A percentile compares a stretch with the other conserved stretches of the same genome.
Conservation (phyloP, 2,888 invertebrate species). For the Pycnomerus fuliginosus region DNA sequence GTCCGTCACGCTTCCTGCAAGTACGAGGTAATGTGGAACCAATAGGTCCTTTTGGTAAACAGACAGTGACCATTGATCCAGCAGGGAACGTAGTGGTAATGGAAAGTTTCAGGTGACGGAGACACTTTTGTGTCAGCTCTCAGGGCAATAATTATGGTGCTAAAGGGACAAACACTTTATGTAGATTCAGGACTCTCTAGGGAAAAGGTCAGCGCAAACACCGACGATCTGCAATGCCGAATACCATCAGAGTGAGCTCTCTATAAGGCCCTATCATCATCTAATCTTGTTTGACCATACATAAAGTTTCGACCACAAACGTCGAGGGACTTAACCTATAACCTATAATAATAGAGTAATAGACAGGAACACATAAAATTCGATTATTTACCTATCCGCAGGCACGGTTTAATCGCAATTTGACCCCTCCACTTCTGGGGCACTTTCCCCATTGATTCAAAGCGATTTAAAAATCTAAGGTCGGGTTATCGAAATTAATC, state of each 20-base stretch:
- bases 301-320: constrained; percentile 20
- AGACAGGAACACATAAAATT: constrained; percentile 12
- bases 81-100: constrained; percentile 5
- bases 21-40: constrained; percentile 23
- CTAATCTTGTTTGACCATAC: constrained; percentile 23
- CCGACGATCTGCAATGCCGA: constrained; percentile 18
- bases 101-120: constrained; percentile 7
- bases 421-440: constrained; percentile 2
- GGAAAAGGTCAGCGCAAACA: constrained; percentile 21
- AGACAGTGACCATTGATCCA: constrained; percentile 21
- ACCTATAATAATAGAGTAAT: constrained; percentile 22
- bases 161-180: constrained; percentile 26
- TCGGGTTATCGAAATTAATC: constrained; percentile 8
- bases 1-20: constrained; percentile 24
- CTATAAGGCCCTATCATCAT: constrained; percentile 20
- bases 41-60: constrained; percentile 21
- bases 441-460: constrained; percentile 1
- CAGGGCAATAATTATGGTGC: constrained; percentile 22
- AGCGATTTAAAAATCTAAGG: constrained; percentile 7
- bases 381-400: constrained; percentile 13
- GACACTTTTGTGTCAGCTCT: constrained; percentile 13
- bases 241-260: constrained; percentile 15
- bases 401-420: constrained; percentile 7
- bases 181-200: constrained; percentile 23
- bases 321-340: constrained; percentile 21